Base-by-base conservation (phyloP, 1,140 invertebrate species). In the Mylabris phalerata region DNA sequence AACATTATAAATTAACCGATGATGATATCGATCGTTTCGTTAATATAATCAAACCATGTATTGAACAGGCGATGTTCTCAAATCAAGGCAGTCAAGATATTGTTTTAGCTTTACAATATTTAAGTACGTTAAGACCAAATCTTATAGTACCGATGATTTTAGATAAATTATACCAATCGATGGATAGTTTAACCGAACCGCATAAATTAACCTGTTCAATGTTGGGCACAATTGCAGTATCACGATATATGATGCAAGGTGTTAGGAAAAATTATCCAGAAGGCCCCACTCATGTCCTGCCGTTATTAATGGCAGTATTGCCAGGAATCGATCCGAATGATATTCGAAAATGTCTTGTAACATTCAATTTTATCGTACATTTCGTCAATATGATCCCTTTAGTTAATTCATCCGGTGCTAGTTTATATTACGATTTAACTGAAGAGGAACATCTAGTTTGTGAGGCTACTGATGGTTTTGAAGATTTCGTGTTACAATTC, bases 241-340 rank as follows among this genome's bases (percentile, higher is more conserved):
- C 84, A 4, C 76, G 86, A 51, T 83, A 82, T 2, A 77, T 92
- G 76, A 79, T 89, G 0, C 75, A 81, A 62, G 85, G 88, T 3
- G 77, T 82, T 4, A 74, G 77, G 55, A 75, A 83, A 43, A 77
- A 76, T 54, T 92, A 85, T 72, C 80, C 84, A 5, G 88, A 90
- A 70, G 91, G 91, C 9, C 85, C 86, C 26, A 82, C 81, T 0
- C 87, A 94, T 67, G 84, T 94, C 0, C 78, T 96, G 3, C 90
- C 90, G 1, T 73, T 97, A 3, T 73, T 96, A 3, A 83, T 90
- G 65, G 81, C 84, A 1, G 79, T 87, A 1, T 73, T 97, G 9
- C 93, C 93, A 0, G 92, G 92, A 4, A 88, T 97, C 43, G 93
- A 98, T 76, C 84, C 90, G 0, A 98, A 96, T 69, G 94, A 97